Conservation (phyloP, 2,113 vertebrate species). For the Vanacampus margaritifer region DNA sequence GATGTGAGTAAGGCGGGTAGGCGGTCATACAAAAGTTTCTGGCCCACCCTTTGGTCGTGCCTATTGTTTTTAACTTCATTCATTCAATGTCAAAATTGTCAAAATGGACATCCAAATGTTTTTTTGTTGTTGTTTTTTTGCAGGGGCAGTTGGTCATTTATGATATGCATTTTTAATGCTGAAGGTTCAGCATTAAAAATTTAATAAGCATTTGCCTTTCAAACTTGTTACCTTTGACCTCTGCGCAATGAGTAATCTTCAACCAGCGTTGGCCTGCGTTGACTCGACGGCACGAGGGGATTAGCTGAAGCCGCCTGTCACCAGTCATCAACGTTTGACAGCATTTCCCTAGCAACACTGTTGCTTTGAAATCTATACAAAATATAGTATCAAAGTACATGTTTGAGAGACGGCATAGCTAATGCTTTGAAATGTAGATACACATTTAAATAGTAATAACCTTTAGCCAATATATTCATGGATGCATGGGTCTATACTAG, state of each 20-base stretch:
- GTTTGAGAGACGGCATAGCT: constrained; percentile 22
- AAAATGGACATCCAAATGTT: neutral
- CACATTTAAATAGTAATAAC: constrained; percentile 6
- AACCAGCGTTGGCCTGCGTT: constrained; percentile 14
- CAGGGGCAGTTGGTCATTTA: neutral
- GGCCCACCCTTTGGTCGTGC: no score
- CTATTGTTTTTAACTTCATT: neutral
- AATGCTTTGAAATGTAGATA: constrained; percentile 12
- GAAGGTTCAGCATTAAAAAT: no score
- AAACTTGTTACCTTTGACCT: constrained; percentile 28
- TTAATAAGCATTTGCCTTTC: constrained; percentile 7
- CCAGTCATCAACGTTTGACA: constrained; percentile 36
- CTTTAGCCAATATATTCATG: neutral
- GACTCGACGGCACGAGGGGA: constrained; percentile 35
- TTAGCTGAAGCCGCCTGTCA: constrained; percentile 29
- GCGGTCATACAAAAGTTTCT: no score
- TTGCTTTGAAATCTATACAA: neutral
- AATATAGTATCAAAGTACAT: constrained; percentile 28
- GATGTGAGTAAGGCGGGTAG: no score
- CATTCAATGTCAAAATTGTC: neutral
- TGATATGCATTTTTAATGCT: neutral
- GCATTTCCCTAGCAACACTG: constrained; percentile 9
- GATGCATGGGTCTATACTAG: neutral
- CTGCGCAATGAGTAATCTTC: constrained; percentile 15
- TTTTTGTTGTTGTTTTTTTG: neutral